Conservation (phyloP, 2,888 invertebrate species). For the Rhaphigaster nebulosa region DNA sequence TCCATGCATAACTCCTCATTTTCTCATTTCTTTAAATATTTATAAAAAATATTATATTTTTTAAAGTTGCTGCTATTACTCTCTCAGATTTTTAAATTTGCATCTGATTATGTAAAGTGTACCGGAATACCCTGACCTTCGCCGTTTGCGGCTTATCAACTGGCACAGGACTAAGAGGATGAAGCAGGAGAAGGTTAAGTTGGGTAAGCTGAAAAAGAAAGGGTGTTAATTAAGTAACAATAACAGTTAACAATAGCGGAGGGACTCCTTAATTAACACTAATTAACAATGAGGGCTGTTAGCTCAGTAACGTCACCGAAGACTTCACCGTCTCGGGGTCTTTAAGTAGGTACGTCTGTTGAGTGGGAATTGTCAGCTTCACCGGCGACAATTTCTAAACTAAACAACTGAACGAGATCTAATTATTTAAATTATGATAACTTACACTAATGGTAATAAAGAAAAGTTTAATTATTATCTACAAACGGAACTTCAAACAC, state of each 20-base stretch:
- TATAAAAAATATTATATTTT: no score
- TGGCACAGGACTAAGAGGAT: neutral
- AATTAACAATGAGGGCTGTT: conserved; percentile 34
- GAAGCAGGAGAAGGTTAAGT: neutral
- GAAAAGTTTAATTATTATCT: neutral
- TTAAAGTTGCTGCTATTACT: no score
- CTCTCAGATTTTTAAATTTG: neutral
- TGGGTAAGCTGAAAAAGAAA: neutral
- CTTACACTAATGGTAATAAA: neutral
- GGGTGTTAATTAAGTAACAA: conserved; percentile 22
- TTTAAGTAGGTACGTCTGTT: neutral
- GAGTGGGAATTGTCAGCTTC: neutral
- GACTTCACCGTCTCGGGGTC: neutral
- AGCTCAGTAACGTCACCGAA: conserved; percentile 6
- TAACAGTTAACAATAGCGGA: neutral
- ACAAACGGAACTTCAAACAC: neutral
- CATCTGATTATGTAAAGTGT: neutral
- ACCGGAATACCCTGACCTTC: neutral
- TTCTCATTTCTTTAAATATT: no score
- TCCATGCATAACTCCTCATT: no score
- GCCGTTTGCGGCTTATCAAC: neutral
- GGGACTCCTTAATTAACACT: neutral
- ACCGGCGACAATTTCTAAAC: neutral
- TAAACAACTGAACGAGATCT: neutral
- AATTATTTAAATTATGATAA: conserved; percentile 6